Base-by-base conservation (phyloP, 2,113 vertebrate species). In the Microcebus tavaratra region DNA sequence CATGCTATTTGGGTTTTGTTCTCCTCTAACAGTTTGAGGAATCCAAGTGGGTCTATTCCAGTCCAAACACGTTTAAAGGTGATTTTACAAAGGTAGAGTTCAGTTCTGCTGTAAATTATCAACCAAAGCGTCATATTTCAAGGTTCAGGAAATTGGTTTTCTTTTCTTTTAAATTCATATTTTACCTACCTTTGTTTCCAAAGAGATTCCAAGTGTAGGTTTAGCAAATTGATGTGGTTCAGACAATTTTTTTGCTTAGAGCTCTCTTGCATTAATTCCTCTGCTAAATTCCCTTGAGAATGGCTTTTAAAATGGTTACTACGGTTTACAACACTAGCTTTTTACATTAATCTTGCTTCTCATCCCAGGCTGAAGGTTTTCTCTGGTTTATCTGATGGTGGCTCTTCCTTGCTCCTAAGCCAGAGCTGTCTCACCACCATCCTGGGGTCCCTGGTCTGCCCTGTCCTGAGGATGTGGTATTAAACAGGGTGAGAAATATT, bases 221-320 rank as follows among this genome's bases (percentile, higher is more conserved):
- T 90, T 94, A 87, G 39, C 27, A 96, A 93, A 78, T 31, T 78
- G 79, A 90, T 93, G 34, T 68, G 48, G 67, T 85, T 88, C 23
- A 36, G 53, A 82, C 57, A 82, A 84, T 75, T 79, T 75, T 84
- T 83, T 83, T 94, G 12, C 72, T 79, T 92, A 27, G 68, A 31
- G 25, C n/a, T 96, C 5, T 53, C 75, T 81, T 96, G 93, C 65
- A 36, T 89, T 88, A 61, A 89, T n/a, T 78, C 63, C 42, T 89
- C 21, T 72, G 67, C 83, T 61, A n/a, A 27, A 27, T 72, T 87
- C 67, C n/a, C 25, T 53, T 27, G 86, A 88, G n/a, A 39, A 45
- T 70, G 48, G 23, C 84, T 61, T 61, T 75, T 59, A 21, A 61
- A 59, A 45, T 50, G 55, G 48, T 76, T 42, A 17, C 21, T 29